Evolutionary conservation across 2,797 vertebrate species (phyloP).

Genomic region (Gambusia yucatana): DNA sequence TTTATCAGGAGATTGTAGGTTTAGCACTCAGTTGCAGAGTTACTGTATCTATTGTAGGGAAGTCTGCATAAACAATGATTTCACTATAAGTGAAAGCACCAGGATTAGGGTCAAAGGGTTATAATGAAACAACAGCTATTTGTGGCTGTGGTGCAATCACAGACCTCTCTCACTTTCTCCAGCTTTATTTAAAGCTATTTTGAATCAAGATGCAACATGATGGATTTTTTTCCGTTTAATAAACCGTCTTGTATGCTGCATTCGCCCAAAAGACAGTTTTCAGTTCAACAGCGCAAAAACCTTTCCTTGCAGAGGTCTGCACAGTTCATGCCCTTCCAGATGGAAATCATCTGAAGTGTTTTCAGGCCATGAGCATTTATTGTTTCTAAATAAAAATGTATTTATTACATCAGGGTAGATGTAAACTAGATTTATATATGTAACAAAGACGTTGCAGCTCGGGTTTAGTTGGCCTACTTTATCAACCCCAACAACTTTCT

Average conservation of each 20-base stretch:
- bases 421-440: too few relatives aligned
- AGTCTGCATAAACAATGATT: constrained; percentile 34
- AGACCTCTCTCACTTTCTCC: constrained; percentile 31
- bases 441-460: too few relatives aligned
- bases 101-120: constrained; percentile 21
- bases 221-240: constrained; percentile 1
- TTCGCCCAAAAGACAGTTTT: constrained; percentile 7
- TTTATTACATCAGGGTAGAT: background rate
- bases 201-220: constrained; percentile 18
- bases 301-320: background rate
- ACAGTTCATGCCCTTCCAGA: background rate
- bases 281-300: constrained; percentile 11
- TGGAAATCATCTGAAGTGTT: background rate
- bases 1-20: background rate
- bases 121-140: constrained; percentile 29
- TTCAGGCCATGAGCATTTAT: background rate
- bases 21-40: background rate
- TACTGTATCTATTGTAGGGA: background rate
- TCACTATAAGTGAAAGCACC: constrained; percentile 24
- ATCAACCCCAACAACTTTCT: too few relatives aligned
- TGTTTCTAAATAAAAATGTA: too few relatives aligned
- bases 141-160: constrained; percentile 45
- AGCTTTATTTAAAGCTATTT: constrained; percentile 27
- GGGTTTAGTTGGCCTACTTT: too few relatives aligned
- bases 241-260: background rate